Conservation (phyloP, 2,113 vertebrate species). For the Gnathonemus longibarbis region DNA sequence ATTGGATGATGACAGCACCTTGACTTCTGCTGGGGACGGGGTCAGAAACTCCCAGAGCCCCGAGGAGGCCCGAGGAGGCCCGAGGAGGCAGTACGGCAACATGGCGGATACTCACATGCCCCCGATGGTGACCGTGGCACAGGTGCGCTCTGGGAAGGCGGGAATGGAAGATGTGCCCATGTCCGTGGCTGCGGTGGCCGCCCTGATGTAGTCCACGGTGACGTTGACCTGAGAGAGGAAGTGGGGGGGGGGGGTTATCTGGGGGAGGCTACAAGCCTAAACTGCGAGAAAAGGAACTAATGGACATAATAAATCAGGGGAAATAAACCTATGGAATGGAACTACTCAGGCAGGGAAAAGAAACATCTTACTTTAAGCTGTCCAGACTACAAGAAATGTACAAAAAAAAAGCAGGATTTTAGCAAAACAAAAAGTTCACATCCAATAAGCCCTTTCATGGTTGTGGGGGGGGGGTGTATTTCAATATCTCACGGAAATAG, state of each 20-base stretch:
- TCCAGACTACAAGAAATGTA: not conserved
- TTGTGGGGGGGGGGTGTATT: not conserved
- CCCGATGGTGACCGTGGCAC: constrained; percentile 88
- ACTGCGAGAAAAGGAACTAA: not conserved
- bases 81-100: not conserved
- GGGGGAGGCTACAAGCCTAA: not conserved
- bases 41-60: not conserved
- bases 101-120: constrained; percentile 77
- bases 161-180: constrained; percentile 54
- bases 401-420: not conserved
- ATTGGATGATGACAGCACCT: not conserved
- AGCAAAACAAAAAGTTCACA: not conserved
- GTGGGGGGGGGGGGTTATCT: not conserved
- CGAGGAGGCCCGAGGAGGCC: too few relatives aligned
- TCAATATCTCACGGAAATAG: not conserved
- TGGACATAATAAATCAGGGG: not conserved
- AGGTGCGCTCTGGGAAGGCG: constrained; percentile 88
- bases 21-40: not conserved
- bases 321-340: not conserved
- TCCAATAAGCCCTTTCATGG: not conserved
- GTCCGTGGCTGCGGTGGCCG: constrained; percentile 78
- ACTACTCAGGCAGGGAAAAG: not conserved
- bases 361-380: not conserved
- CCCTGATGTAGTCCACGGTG: constrained; percentile 92
- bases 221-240: constrained; percentile 74